Conservation (phyloP, 2,113 vertebrate species). For the Myotis yumanensis region DNA sequence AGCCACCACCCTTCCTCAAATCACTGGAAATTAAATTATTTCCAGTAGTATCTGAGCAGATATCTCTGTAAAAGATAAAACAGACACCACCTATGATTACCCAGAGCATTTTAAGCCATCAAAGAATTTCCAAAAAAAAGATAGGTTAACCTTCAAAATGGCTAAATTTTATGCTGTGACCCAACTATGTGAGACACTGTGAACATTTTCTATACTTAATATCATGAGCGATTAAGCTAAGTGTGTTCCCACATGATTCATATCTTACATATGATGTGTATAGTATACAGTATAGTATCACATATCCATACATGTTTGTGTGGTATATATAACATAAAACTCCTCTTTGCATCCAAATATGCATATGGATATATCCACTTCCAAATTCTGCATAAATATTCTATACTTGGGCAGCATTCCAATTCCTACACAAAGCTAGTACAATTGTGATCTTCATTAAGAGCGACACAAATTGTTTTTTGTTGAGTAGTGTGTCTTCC, state of each 20-base stretch:
- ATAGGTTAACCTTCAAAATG: neutral
- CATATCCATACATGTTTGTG: neutral
- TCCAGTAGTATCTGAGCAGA: neutral
- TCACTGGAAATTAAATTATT: constrained; percentile 54
- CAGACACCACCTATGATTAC: neutral
- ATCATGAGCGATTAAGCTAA: neutral
- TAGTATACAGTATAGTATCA: neutral
- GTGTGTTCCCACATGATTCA: neutral
- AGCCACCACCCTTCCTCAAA: neutral
- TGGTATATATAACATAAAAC: neutral
- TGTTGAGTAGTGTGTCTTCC: neutral
- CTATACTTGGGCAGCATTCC: neutral
- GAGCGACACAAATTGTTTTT: neutral
- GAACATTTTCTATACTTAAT: neutral
- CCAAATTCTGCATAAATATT: neutral
- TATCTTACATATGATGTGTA: neutral
- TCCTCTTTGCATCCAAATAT: neutral
- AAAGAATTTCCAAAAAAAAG: neutral
- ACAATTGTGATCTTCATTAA: neutral
- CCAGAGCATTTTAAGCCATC: neutral
- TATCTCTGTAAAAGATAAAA: constrained; percentile 9
- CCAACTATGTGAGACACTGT: neutral
- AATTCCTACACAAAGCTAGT: neutral
- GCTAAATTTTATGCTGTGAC: neutral
- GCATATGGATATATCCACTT: neutral